Evolutionary conservation across 1,140 invertebrate genomes (phyloP), one percentile per base, ranked within the genome.

Genomic region (Hylaeus volcanicus): DNA sequence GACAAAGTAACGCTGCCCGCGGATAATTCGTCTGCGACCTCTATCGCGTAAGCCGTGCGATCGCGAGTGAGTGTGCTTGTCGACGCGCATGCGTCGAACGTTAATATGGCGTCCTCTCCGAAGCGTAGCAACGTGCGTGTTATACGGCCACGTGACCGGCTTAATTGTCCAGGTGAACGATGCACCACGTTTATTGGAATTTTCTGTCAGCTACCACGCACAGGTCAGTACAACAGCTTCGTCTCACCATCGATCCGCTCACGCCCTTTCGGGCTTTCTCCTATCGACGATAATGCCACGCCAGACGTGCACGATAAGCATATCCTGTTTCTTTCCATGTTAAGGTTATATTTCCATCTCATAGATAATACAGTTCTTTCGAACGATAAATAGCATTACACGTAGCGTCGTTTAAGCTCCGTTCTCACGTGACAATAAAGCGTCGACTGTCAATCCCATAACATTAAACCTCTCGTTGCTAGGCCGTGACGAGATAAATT

Each of bases 61-160:
- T 74, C 74, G 83, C 51, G 65, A 70, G 65, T 79, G 73, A 80
- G 56, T 56, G 55, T 43, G 37, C n/a, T 5, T 6, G 58, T 63
- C 26, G 51, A 78, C 14, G 84, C 84, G 84, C 84, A 84, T 85
- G 86, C 86, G 86, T 79, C 26, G 56, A 39, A 39, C 65, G 51
- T 37, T 68, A 77, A 69, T 63, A 75, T 56, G 58, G 82, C 37
- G 77, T 63, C 68, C 77, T 43, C 66, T 58, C 48, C 3, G 61
- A 12, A 68, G 26, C 56, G 55, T 56, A 26, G 55, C 60, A 56
- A 70, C 80, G 63, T 60, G 80, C 74, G 74, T 85, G 63, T n/a
- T 51, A 15, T 15, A 37, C 37, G 61, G 64, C 71, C 84, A 86
- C 85, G 79, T 85, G 84, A 74, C 70, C 6, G 6, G n/a, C n/a